Percentiles rank a stretch among this genome's conserved stretches.
Evolutionary conservation across 2,797 vertebrate species (phyloP).

Genomic region (Macropodus opercularis): DNA sequence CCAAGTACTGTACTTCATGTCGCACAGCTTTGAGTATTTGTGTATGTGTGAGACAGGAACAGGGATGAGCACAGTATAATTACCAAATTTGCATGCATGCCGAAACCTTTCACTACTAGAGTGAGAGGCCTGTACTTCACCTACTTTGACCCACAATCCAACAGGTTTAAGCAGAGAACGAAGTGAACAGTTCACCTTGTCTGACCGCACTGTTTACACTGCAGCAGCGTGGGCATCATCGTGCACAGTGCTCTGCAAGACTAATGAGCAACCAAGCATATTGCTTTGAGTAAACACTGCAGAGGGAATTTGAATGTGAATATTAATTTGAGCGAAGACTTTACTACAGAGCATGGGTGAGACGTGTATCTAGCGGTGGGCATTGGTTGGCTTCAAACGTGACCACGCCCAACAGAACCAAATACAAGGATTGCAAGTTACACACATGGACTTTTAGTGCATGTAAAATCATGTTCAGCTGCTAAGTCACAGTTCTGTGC

Average conservation of each 20-base stretch:
- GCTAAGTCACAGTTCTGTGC: too few species aligned
- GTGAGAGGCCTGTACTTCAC: slow-evolving; percentile 17
- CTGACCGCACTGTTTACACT: slow-evolving; percentile 41
- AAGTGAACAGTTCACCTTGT: slow-evolving; percentile 28
- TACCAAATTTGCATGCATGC: slow-evolving; percentile 32
- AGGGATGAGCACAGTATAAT: slow-evolving; percentile 46
- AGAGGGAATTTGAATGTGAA: too few species aligned
- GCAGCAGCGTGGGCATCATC: background rate
- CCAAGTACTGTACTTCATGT: slow-evolving; percentile 44
- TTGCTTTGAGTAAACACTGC: slow-evolving; percentile 6
- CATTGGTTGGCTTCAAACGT: background rate
- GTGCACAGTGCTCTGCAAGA: background rate
- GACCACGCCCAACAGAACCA: background rate
- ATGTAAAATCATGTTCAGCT: too few species aligned
- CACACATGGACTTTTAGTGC: too few species aligned
- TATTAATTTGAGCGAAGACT: too few species aligned
- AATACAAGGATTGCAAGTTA: too few species aligned
- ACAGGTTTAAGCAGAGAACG: slow-evolving; percentile 38
- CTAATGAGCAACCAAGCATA: background rate
- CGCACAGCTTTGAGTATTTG: slow-evolving; percentile 31
- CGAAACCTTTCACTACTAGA: slow-evolving; percentile 34
- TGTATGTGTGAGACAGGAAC: slow-evolving; percentile 29
- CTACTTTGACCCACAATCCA: slow-evolving; percentile 15
- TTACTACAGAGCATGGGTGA: background rate
- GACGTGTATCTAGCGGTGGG: background rate